Evolutionary conservation across 2,797 vertebrate genomes (phyloP).

Genomic region (Darevskia mixta): DNA sequence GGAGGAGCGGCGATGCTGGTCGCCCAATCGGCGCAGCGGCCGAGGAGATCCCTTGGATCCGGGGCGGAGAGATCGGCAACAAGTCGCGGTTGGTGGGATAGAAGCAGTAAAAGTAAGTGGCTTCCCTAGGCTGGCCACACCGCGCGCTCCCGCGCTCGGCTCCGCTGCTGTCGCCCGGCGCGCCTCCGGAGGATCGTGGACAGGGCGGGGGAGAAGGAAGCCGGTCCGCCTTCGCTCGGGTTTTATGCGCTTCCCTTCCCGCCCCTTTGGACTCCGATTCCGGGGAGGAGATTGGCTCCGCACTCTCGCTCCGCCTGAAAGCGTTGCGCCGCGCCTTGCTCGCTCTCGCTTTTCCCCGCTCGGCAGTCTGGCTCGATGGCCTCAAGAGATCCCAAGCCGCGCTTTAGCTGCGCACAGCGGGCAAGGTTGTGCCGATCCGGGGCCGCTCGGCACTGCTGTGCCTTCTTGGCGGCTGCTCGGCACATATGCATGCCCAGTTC

Average conservation of each 20-base stretch:
- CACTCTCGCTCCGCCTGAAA: too few relatives aligned
- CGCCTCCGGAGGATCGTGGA: not conserved
- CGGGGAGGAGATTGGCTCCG: too few relatives aligned
- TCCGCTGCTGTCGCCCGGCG: not conserved
- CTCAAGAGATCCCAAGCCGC: not conserved
- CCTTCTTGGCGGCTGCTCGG: too few relatives aligned
- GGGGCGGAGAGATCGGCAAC: not conserved
- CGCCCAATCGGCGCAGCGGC: not conserved
- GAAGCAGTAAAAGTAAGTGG: too few relatives aligned
- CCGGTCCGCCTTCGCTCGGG: not conserved
- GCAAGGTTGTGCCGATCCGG: not conserved
- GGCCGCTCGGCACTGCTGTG: not conserved
- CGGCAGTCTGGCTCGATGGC: not conserved
- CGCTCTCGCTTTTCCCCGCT: not conserved
- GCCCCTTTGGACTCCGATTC: too few relatives aligned
- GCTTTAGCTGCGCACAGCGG: not conserved
- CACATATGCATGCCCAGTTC: not conserved
- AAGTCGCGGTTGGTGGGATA: not conserved
- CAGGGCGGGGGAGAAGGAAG: not conserved
- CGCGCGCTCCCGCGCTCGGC: not conserved
- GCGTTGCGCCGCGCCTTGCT: too few relatives aligned
- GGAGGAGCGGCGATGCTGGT: not conserved
- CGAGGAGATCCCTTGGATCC: not conserved
- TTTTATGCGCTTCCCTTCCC: too few relatives aligned
- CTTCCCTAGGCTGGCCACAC: not conserved